Base-by-base conservation (phyloP, 1,140 invertebrate species). In the Leptopilina clavipes region DNA sequence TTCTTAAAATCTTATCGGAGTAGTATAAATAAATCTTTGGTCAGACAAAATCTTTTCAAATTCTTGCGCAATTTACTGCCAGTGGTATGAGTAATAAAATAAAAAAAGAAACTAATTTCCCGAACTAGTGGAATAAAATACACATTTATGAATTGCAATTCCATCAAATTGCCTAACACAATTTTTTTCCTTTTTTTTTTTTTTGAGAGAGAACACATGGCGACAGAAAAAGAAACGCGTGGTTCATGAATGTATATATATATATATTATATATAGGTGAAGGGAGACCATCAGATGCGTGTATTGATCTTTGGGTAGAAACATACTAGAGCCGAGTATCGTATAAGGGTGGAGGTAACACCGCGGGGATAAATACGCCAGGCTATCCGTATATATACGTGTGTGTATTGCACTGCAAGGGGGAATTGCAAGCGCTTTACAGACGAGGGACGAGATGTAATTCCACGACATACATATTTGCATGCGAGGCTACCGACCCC, bases 301-400 rank as follows among this genome's bases (percentile, higher is more conserved):
- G 77, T 84, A 84, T 84, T 84, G 83, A 84, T 84, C 83, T 80
- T 80, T 73, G 78, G 52, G 56, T 45, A 76, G 72, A 70, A 70
- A 52, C 52, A 59, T 44, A 78, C 59, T 65, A 65, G 19, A 65
- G 59, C 22, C 11, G 25, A 9, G 37, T 40, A 40, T 40, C 37
- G 59, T 59, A 59, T 59, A 8, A 10, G 52, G 54, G 22, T 19
- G 22, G 56, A 59, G 56, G 56, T 65, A 65, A 65, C 59, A 65
- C 59, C 59, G 59, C 59, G 22, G 22, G 59, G 59, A 65, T 65
- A 65, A 65, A 65, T 65, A 65, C 59, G 19, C 25, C 59, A n/a
- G 10, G 22, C 59, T 65, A 65, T 65, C 25, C 22, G 59, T 59
- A 59, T n/a, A n/a, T n/a, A n/a, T n/a, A n/a, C 22, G 59, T 19